phyloP scores from a whole-genome alignment of 1,140 invertebrate genomes.

The Scaptomyza pallida region DNA sequence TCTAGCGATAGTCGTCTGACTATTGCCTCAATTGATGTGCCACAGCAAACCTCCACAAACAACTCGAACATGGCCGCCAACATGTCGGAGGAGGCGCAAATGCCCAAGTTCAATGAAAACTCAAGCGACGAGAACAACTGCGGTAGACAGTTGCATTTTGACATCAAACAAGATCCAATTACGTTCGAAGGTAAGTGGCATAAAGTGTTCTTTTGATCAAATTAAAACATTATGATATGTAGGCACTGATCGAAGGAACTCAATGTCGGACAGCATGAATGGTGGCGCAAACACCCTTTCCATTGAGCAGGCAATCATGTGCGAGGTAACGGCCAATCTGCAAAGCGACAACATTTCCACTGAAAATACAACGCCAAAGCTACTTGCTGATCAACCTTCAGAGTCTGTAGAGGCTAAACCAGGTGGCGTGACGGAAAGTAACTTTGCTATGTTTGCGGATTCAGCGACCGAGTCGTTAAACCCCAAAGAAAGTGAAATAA shows the following conservation, averaged over 20 bases:
- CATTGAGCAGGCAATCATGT: constrained; percentile 74
- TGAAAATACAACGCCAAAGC: constrained; percentile 7
- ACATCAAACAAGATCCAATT: constrained; percentile 83
- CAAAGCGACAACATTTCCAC: constrained; percentile 38
- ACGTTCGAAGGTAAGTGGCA: constrained; percentile 72
- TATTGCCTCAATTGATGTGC: constrained; percentile 53
- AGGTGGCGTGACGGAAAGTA: constrained; percentile 9
- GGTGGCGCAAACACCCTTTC: constrained; percentile 26
- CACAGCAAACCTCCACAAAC: constrained; percentile 20
- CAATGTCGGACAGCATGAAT: constrained; percentile 34
- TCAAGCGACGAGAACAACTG: constrained; percentile 50
- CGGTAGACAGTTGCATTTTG: constrained; percentile 69
- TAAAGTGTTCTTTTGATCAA: background rate
- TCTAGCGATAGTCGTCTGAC: constrained; percentile 87
- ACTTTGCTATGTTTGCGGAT: constrained; percentile 11
- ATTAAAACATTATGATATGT: background rate
- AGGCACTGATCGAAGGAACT: constrained; percentile 78
- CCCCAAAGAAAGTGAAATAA: constrained; percentile 6
- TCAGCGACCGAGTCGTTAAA: background rate
- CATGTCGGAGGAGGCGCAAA: constrained; percentile 81
- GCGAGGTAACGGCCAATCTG: constrained; percentile 65
- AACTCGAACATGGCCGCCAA: constrained; percentile 53
- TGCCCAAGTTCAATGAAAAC: constrained; percentile 81
- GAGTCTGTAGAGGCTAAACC: constrained; percentile 1
- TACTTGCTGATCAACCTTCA: background rate